phyloP scores from a whole-genome alignment of 2,113 vertebrate species.

The Sinocyclocheilus maitianheensis region DNA sequence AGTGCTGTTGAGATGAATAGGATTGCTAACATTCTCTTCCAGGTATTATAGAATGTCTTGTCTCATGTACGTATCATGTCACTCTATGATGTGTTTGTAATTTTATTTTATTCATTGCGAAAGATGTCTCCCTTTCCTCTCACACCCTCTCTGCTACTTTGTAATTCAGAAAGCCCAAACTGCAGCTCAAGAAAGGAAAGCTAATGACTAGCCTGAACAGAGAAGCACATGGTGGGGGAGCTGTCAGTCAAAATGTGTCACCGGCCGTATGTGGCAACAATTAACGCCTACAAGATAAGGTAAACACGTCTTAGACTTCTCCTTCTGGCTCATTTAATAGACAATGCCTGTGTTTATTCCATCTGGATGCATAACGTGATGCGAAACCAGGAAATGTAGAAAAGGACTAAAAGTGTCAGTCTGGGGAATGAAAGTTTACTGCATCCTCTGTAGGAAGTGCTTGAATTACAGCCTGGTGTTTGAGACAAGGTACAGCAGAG shows the following conservation, averaged over 20 bases:
- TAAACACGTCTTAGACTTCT: slow-evolving; percentile 21
- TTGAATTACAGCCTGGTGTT: neutral
- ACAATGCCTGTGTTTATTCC: slow-evolving; percentile 38
- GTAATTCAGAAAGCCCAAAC: slow-evolving; percentile 22
- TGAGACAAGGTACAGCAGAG: neutral
- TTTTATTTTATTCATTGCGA: neutral
- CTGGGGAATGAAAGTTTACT: neutral
- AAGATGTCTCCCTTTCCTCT: slow-evolving; percentile 9
- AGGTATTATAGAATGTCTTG: neutral
- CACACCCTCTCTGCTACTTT: neutral
- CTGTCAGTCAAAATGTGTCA: slow-evolving; percentile 34
- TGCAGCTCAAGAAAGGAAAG: neutral
- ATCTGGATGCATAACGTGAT: slow-evolving; percentile 31
- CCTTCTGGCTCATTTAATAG: slow-evolving; percentile 35
- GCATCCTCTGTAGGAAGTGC: neutral
- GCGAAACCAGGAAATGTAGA: slow-evolving; percentile 6
- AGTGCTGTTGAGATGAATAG: neutral
- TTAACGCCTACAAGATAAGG: slow-evolving; percentile 42
- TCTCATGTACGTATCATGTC: neutral
- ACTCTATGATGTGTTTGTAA: neutral
- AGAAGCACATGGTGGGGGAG: slow-evolving; percentile 11
- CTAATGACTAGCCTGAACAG: slow-evolving; percentile 18
- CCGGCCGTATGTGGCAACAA: slow-evolving; percentile 17
- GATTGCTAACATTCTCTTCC: neutral
- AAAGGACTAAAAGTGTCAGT: neutral